Conservation (phyloP, 2,797 vertebrate genomes). For the Picus viridis region DNA sequence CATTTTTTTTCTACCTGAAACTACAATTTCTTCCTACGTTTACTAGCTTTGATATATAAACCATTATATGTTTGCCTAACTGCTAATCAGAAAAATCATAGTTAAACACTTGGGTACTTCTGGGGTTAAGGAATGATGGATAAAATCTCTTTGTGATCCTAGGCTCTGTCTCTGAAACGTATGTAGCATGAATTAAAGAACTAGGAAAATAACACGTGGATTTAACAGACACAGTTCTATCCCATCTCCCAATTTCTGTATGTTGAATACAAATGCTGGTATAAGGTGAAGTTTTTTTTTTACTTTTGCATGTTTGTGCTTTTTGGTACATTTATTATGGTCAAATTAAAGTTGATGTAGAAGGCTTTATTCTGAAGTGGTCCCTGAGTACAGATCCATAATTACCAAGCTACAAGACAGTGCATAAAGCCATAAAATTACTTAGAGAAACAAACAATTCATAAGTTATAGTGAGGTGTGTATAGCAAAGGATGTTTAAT, state of each 20-base stretch:
- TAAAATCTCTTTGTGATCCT: conserved; percentile 35
- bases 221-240: conserved; percentile 48
- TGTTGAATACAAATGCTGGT: conserved; percentile 40
- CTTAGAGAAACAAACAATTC: conserved; percentile 76
- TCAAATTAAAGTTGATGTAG: conserved; percentile 76
- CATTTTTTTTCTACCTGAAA: background rate
- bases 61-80: conserved; percentile 32
- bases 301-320: conserved; percentile 56
- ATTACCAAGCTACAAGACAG: conserved; percentile 70
- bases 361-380: conserved; percentile 73
- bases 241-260: conserved; percentile 50
- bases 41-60: conserved; percentile 45
- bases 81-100: conserved; percentile 57
- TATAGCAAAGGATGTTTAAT: conserved; percentile 76
- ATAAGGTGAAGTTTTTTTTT: conserved; percentile 49
- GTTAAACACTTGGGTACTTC: conserved; percentile 16
- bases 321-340: conserved; percentile 69
- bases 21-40: background rate
- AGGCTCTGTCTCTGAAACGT: background rate
- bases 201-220: conserved; percentile 52
- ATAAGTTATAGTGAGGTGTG: conserved; percentile 68
- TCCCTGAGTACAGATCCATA: conserved; percentile 72
- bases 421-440: conserved; percentile 75
- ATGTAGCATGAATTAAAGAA: background rate
- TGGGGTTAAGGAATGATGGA: background rate